These are phyloP conservation scores for Koerneria pararmatus DNA, from an alignment of 2,888 invertebrate species.

Conservation along the genomic window DNA sequence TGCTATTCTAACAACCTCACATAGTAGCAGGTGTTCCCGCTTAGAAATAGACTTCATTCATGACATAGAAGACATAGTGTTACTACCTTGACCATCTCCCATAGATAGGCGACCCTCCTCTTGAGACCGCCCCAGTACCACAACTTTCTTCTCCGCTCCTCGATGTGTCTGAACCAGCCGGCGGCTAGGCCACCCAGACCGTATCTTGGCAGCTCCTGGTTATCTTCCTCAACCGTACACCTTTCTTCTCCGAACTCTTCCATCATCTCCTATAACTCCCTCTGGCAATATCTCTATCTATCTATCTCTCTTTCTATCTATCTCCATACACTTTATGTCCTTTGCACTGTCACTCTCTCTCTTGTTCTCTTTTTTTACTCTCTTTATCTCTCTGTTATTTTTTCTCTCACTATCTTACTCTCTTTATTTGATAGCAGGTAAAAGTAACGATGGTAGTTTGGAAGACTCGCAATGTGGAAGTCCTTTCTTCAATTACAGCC, in stretches of 20 bases:
- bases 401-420: no score
- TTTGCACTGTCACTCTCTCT: background rate
- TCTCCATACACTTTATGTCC: no score
- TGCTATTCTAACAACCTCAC: no score
- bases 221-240: no score
- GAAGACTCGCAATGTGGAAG: constrained; percentile 26
- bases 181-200: constrained; percentile 43
- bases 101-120: constrained; percentile 48
- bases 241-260: no score
- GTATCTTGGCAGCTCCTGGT: constrained; percentile 25
- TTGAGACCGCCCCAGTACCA: constrained; percentile 51
- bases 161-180: constrained; percentile 54
- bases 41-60: background rate
- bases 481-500: constrained; percentile 51
- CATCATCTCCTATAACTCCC: no score
- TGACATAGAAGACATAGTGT: background rate
- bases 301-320: constrained; percentile 9
- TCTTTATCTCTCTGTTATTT: constrained; percentile 8
- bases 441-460: constrained; percentile 13
- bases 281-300: background rate
- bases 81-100: constrained; percentile 53
- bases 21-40: background rate
- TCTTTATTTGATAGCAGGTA: background rate
- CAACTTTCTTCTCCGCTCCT: constrained; percentile 48
- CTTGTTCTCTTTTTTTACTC: background rate